A percentile compares a stretch with the other conserved stretches of the same genome.
phyloP scores from a whole-genome alignment of 92 coral and sea anemone species.

The Muricea muricata region DNA sequence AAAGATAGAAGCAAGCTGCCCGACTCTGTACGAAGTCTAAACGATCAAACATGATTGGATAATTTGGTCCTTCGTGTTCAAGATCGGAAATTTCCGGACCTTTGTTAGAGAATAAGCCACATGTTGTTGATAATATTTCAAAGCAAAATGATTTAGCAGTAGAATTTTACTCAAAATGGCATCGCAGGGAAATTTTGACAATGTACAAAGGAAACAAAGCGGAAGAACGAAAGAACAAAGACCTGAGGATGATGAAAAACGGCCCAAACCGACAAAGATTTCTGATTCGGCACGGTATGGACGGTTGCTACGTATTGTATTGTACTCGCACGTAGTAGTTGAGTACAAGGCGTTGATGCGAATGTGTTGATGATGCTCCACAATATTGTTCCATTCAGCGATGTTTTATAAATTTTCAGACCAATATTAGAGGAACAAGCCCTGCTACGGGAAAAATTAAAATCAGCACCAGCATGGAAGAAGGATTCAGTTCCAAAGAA shows the following conservation, averaged over 20 bases:
- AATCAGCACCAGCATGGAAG: slow-evolving; percentile 82
- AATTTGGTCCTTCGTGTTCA: slow-evolving; percentile 73
- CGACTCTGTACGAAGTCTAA: background rate
- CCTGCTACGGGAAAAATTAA: slow-evolving; percentile 81
- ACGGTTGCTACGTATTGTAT: background rate
- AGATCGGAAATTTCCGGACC: slow-evolving; percentile 54
- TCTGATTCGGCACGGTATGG: slow-evolving; percentile 92
- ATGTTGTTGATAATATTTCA: slow-evolving; percentile 49
- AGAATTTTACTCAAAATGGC: slow-evolving; percentile 66
- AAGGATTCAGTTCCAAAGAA: slow-evolving; percentile 77
- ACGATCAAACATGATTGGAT: slow-evolving; percentile 1
- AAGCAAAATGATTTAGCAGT: slow-evolving; percentile 26
- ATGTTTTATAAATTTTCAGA: slow-evolving; percentile 56
- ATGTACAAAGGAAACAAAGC: slow-evolving; percentile 79
- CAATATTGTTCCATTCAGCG: background rate
- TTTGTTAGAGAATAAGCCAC: slow-evolving; percentile 24
- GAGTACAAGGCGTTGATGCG: background rate
- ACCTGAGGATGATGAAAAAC: slow-evolving; percentile 83
- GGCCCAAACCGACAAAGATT: slow-evolving; percentile 77
- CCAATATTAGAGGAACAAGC: slow-evolving; percentile 98
- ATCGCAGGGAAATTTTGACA: slow-evolving; percentile 75
- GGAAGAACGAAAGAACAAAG: slow-evolving; percentile 74
- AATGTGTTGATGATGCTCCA: background rate
- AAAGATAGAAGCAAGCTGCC: background rate
- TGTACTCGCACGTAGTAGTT: background rate